Evolutionary conservation across 2,888 invertebrate species (phyloP).

Genomic region (Drosophila dives): DNA sequence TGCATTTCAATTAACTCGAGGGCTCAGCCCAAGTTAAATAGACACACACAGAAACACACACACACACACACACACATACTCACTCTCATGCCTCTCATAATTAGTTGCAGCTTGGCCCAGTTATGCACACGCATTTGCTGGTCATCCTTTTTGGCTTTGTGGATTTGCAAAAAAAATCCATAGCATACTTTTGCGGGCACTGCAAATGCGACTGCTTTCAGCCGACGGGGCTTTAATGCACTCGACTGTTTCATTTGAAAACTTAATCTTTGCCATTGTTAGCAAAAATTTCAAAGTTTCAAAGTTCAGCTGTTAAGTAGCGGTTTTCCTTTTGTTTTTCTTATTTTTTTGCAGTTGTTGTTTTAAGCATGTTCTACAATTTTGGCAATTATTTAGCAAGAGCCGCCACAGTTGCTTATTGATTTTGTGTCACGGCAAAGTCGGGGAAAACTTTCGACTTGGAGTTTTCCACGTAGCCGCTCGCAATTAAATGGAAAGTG

Average conservation of each 20-base stretch:
- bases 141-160: constrained; percentile 8
- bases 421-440: constrained; percentile 50
- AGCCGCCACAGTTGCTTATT: constrained; percentile 31
- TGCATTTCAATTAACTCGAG: constrained; percentile 71
- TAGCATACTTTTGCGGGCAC: constrained; percentile 26
- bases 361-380: constrained; percentile 30
- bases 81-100: neutral
- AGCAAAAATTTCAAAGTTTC: neutral
- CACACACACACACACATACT: neutral
- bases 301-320: constrained; percentile 20
- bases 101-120: constrained; percentile 33
- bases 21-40: constrained; percentile 57
- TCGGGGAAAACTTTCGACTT: constrained; percentile 42
- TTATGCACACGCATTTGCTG: constrained; percentile 35
- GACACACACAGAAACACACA: constrained; percentile 18
- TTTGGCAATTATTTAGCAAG: constrained; percentile 47
- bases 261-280: constrained; percentile 10
- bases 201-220: neutral
- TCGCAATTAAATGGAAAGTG: constrained; percentile 67
- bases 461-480: constrained; percentile 26
- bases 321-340: constrained; percentile 7
- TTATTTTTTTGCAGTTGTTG: constrained; percentile 9
- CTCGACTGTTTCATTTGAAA: constrained; percentile 8
- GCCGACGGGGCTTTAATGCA: constrained; percentile 4
- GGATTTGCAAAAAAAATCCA: constrained; percentile 1